Percentiles rank a stretch among this genome's conserved stretches.
These are phyloP conservation scores for Lagopus leucura DNA, from an alignment of 2,113 vertebrate genomes.

Conservation along the genomic window DNA sequence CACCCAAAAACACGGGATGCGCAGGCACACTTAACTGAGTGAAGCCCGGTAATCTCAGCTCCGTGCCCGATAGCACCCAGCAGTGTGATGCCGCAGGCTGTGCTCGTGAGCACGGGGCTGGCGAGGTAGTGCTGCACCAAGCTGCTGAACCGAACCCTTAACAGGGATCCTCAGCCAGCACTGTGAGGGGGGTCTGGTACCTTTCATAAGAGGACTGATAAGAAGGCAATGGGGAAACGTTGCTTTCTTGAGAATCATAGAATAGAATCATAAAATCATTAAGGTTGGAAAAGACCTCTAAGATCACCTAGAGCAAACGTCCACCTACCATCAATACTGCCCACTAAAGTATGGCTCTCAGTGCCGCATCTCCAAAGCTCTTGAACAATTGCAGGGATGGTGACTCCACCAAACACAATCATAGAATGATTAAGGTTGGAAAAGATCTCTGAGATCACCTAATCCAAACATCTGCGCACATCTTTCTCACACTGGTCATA, in stretches of 20 bases:
- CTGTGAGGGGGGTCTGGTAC: neutral
- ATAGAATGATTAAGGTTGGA: neutral
- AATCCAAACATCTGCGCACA: neutral
- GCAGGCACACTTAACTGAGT: neutral
- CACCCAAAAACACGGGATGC: accelerated
- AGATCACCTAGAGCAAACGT: neutral
- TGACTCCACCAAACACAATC: no score
- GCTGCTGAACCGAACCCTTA: neutral
- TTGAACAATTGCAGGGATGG: no score
- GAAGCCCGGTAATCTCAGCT: accelerated
- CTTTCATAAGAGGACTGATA: neutral
- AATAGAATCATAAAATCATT: neutral
- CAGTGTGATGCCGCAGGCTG: accelerated
- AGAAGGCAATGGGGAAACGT: neutral
- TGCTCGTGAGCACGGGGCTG: no score
- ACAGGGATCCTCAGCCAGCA: neutral
- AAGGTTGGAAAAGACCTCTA: neutral
- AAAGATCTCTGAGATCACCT: neutral
- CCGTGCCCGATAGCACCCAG: accelerated
- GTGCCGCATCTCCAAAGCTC: no score
- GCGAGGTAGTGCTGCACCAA: neutral
- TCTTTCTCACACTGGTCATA: neutral
- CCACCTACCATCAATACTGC: no score
- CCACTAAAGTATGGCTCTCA: no score
- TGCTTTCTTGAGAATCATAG: neutral